Evolutionary conservation across 2,113 vertebrate genomes (phyloP).

Genomic region (Brachyistius frenatus): DNA sequence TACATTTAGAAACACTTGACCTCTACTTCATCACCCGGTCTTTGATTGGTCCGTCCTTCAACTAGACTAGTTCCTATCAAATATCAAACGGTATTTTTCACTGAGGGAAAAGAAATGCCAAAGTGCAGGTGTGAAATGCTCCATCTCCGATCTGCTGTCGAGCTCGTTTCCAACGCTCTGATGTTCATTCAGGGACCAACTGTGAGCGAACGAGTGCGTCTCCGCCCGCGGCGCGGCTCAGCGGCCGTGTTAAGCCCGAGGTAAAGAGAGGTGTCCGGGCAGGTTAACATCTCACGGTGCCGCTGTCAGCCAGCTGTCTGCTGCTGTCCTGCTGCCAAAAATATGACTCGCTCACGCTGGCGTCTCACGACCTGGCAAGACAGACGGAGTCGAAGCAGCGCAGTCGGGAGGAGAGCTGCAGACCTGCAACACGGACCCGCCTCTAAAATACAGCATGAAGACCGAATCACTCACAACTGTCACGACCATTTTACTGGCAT

Average conservation of each 20-base stretch:
- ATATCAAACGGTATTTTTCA: too few relatives aligned
- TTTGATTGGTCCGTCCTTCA: too few relatives aligned
- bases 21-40: too few relatives aligned
- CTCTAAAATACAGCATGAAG: neutral
- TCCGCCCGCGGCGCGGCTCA: neutral
- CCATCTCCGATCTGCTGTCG: neutral
- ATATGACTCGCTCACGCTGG: constrained; percentile 40
- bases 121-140: neutral
- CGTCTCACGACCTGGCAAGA: constrained; percentile 24
- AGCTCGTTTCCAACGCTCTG: neutral
- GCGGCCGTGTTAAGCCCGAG: constrained; percentile 34
- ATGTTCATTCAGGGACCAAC: neutral
- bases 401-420: neutral
- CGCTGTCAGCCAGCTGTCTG: constrained; percentile 61
- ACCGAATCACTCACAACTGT: constrained; percentile 1
- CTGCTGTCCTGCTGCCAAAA: constrained; percentile 56
- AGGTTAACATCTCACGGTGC: constrained; percentile 50
- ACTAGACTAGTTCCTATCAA: too few relatives aligned
- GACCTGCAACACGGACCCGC: neutral
- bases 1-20: too few relatives aligned
- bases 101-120: too few relatives aligned
- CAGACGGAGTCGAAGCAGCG: constrained; percentile 19
- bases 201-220: neutral
- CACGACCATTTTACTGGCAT: neutral
- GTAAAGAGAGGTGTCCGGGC: constrained; percentile 51